Base-by-base conservation (phyloP, 64 coral and sea anemone species). In the Actinia equina region DNA sequence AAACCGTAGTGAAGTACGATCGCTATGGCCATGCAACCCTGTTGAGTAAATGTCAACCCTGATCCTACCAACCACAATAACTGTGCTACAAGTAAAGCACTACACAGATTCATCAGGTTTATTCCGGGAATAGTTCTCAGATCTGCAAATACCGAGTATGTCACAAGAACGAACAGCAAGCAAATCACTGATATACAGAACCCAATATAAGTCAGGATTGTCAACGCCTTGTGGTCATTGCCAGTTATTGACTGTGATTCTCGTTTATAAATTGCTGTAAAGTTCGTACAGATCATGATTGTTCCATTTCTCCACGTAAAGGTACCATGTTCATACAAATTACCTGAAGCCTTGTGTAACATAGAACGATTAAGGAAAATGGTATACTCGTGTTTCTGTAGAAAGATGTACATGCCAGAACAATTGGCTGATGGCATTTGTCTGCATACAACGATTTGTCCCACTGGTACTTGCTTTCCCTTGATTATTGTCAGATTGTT, bases 121-220 rank as follows among this genome's bases (percentile, higher is more conserved):
- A 84, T 74, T 55, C 88, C 88, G 46, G 88, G 88, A 83, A 89
- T 70, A 25, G 88, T 89, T 11, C 88, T 82, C 49, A 89, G 88
- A 67, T 89, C 80, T 59, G 54, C 55, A 51, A 89, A 89, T 5
- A 89, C 5, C 65, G 80, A 53, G 55, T 71, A 89, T 45, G 88
- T 89, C 23, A 89, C 80, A 64, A 89, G 82, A 59, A 89, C 61
- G n/a, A 63, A 49, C 22, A 74, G 13, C 53, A 89, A 58, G 26
- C 58, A 83, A 5, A 84, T 1, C 63, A 89, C 63, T 17, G 88
- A 89, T 43, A 89, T 6, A 16, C 80, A 89, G 14, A 89, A 69
- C 49, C 88, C 88, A 54, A 89, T 43, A 56, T 83, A 89, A 65
- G 80, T 89, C 27, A 84, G 41, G 44, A 89, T 52, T 5, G 7